Evolutionary conservation across 2,888 invertebrate species (phyloP), one percentile per base, ranked within the genome.

Genomic region (Ischnura elegans): DNA sequence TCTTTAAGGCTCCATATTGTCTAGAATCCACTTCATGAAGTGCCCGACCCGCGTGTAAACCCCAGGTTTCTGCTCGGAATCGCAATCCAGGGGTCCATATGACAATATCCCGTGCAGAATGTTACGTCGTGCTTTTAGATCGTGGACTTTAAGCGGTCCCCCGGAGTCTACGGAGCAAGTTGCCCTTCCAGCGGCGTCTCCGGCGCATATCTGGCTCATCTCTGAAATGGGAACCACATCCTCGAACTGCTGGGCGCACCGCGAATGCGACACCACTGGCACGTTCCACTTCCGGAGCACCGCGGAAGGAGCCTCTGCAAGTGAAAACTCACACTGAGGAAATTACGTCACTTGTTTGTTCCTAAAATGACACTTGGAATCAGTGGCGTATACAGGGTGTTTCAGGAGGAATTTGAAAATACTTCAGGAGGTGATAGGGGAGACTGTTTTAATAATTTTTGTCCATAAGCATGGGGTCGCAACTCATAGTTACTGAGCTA

Each of bases 1-100:
- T 29, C 46, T 51, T 87, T 90, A 95, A 47, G 95, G 94, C 87
- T 94, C 93, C 46, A 95, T 93, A 86, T 94, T 94, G 85, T 95
- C 94, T n/a, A 95, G 87, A 84, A 95, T 95, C 95, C 95, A 95
- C 5, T 94, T 94, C 90, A 94, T 93, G 84, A 94, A 95, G 19
- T 94, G 87, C 16, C 93, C 94, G 6, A 95, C 94, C 45, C 94
- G 93, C 0, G 94, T 93, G 93, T 95, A 95, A 0, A 95, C 95
- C 19, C 95, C 95, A 0, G 95, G 95, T 0, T 94, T 87, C 3
- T 85, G 94, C 0, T 94, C 94, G 21, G 94, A 93, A 16, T 94
- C 94, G 85, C 95, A 95, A n/a, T 94, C 94, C 6, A 93, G 93
- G 55, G 94, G 94, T 0, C 94, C 94, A 93, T 94, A 94, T 0